Evolutionary conservation across 2,797 vertebrate species (phyloP).

Genomic region (Knipowitschia caucasica): DNA sequence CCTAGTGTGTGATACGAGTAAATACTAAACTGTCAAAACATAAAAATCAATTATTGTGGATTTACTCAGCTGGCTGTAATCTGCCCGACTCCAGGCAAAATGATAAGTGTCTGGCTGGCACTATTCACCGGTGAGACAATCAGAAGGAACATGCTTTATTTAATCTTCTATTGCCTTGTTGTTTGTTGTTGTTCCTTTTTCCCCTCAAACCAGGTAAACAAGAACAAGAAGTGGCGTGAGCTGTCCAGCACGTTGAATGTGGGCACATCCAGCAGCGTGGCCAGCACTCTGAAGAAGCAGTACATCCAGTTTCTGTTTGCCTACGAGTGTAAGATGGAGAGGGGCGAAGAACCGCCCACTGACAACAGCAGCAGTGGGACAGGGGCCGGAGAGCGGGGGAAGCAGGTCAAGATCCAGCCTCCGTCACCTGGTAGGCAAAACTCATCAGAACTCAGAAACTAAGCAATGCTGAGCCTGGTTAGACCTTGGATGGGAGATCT

Average conservation of each 20-base stretch:
- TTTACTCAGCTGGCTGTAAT: conserved; percentile 29
- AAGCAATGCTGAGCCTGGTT: too few relatives aligned
- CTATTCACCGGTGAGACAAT: conserved; percentile 1
- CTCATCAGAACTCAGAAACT: too few relatives aligned
- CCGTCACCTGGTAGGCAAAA: conserved; percentile 94
- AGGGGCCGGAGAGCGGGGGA: conserved; percentile 85
- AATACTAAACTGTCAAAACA: conserved; percentile 8
- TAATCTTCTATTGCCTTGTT: not conserved
- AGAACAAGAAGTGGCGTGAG: conserved; percentile 98
- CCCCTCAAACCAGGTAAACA: conserved; percentile 82
- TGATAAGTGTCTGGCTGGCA: conserved; percentile 24
- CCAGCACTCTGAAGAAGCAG: conserved; percentile 95
- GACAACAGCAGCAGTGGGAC: conserved; percentile 80
- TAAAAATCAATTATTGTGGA: conserved; percentile 21
- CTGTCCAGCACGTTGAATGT: conserved; percentile 85
- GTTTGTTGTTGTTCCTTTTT: not conserved
- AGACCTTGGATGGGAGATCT: too few relatives aligned
- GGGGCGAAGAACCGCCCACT: conserved; percentile 90
- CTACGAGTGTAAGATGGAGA: conserved; percentile 94
- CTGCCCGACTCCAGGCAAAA: conserved; percentile 14
- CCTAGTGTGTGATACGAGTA: conserved; percentile 19
- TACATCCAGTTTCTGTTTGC: conserved; percentile 97
- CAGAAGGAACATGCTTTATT: conserved; percentile 5
- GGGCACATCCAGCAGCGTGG: conserved; percentile 90
- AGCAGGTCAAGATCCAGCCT: conserved; percentile 94